Percentiles rank a stretch among this genome's conserved stretches.
These are phyloP conservation scores for Camelus dromedarius DNA, from an alignment of 2,113 vertebrate species.

Conservation along the genomic window DNA sequence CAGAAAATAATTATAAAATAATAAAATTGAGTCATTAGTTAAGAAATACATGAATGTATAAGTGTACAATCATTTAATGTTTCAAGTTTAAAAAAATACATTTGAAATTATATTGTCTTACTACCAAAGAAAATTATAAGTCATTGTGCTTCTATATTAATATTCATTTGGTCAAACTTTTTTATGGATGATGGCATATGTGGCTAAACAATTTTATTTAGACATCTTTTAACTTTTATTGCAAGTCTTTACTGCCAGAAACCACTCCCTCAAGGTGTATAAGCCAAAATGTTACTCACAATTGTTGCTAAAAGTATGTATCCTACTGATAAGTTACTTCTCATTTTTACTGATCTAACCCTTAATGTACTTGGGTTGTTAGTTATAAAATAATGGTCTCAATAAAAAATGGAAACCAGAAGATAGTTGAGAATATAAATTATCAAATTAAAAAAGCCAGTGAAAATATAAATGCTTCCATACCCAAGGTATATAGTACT, in stretches of 20 bases:
- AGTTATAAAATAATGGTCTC: slow-evolving; percentile 10
- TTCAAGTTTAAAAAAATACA: not conserved
- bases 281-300: not conserved
- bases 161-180: not conserved
- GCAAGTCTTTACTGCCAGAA: not conserved
- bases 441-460: not conserved
- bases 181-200: not conserved
- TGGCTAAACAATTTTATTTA: not conserved
- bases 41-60: not conserved
- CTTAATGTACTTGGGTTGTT: not conserved
- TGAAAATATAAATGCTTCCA: not conserved
- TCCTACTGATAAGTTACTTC: not conserved
- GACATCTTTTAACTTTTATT: not conserved
- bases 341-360: not conserved
- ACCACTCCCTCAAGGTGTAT: not conserved
- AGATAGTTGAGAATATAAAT: not conserved
- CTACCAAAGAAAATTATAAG: not conserved
- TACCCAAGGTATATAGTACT: not conserved
- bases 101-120: not conserved
- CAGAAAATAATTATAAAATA: not conserved
- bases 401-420: not conserved
- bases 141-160: not conserved
- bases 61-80: not conserved
- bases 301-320: not conserved
- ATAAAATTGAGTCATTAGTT: not conserved